Evolutionary conservation across 2,113 vertebrate species (phyloP).

Genomic region (Helogale parvula): DNA sequence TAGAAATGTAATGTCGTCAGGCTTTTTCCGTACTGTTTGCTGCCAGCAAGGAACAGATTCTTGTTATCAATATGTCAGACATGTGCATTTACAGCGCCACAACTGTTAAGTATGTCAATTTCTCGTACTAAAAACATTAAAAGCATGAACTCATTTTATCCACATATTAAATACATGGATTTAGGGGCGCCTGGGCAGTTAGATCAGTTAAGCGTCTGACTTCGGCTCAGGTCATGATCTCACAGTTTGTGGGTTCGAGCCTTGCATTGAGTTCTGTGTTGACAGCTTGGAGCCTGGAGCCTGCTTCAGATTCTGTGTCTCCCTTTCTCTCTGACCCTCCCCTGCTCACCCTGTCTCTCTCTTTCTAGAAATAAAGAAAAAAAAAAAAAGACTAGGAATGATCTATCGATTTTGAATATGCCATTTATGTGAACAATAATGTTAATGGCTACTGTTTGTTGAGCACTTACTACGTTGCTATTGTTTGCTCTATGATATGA

Average conservation of each 20-base stretch:
- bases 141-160: neutral
- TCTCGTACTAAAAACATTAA: neutral
- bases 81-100: neutral
- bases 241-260: no score
- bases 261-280: no score
- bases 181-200: no score
- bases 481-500: neutral
- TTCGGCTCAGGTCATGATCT: no score
- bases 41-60: neutral
- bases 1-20: neutral
- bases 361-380: no score
- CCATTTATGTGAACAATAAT: neutral
- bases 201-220: no score
- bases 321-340: no score
- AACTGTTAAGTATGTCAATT: neutral
- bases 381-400: no score
- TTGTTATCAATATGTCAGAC: neutral
- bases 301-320: no score
- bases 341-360: no score
- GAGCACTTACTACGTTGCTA: neutral
- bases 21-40: neutral
- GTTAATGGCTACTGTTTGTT: neutral
- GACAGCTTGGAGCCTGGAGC: no score
- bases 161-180: neutral
- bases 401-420: neutral